phyloP scores from a whole-genome alignment of 1,140 invertebrate genomes.

The Bombus balteatus region DNA sequence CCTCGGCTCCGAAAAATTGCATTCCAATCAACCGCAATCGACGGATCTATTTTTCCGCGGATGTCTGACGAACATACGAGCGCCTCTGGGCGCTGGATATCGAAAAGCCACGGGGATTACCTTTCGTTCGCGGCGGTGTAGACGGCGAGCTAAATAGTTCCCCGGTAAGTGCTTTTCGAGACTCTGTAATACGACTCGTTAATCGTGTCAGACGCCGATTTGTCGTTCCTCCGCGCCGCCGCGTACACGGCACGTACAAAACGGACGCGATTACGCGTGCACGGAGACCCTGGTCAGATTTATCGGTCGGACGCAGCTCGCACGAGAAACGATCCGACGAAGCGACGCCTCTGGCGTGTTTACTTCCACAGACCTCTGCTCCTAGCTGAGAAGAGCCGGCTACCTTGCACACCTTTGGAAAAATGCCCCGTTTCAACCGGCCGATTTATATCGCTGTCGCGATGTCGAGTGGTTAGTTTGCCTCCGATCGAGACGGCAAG shows the following conservation, averaged over 20 bases:
- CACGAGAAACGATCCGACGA: slow-evolving; percentile 55
- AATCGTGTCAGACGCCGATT: slow-evolving; percentile 48
- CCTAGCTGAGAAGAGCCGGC: not conserved
- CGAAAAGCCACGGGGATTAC: slow-evolving; percentile 32
- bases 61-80: not conserved
- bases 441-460: slow-evolving; percentile 31
- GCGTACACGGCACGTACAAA: slow-evolving; percentile 56
- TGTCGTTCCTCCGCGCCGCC: slow-evolving; percentile 38
- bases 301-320: slow-evolving; percentile 57
- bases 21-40: not conserved
- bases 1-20: slow-evolving; percentile 15
- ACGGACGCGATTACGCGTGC: slow-evolving; percentile 64
- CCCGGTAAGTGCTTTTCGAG: slow-evolving; percentile 40
- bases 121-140: slow-evolving; percentile 10
- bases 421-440: slow-evolving; percentile 2
- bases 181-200: slow-evolving; percentile 52
- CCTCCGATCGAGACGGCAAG: not conserved
- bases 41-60: not conserved
- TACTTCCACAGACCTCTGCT: slow-evolving; percentile 10
- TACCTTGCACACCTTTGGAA: not conserved
- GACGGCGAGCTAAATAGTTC: slow-evolving; percentile 16
- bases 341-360: slow-evolving; percentile 50
- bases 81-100: not conserved
- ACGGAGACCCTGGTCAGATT: slow-evolving; percentile 54
- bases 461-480: not conserved